These are phyloP conservation scores for Ectemnius lituratus DNA, from an alignment of 2,888 invertebrate genomes.

Conservation along the genomic window DNA sequence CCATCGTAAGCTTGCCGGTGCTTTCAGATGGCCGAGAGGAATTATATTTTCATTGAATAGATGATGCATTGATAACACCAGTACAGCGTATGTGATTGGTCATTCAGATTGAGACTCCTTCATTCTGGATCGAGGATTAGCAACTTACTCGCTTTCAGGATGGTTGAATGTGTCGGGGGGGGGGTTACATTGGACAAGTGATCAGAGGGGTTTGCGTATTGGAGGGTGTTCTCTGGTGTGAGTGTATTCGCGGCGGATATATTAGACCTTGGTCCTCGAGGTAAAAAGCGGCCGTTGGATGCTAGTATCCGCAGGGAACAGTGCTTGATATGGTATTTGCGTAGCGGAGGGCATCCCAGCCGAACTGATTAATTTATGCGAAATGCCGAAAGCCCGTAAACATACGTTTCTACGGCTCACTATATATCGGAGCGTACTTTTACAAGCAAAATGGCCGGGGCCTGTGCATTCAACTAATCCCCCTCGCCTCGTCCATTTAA, in stretches of 20 bases:
- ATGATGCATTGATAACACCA: too few species aligned
- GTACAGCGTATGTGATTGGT: too few species aligned
- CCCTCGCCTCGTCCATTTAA: slow-evolving; percentile 73
- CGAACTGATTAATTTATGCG: slow-evolving; percentile 64
- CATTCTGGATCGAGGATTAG: too few species aligned
- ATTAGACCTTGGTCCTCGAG: background rate
- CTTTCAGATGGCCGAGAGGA: too few species aligned
- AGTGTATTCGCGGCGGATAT: too few species aligned
- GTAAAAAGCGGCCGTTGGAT: slow-evolving; percentile 20
- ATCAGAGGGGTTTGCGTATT: too few species aligned
- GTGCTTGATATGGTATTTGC: slow-evolving; percentile 27
- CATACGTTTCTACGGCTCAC: slow-evolving; percentile 67
- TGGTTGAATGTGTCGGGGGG: too few species aligned
- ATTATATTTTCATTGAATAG: too few species aligned
- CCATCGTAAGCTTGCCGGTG: too few species aligned
- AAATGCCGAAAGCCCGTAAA: slow-evolving; percentile 63
- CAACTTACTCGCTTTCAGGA: too few species aligned
- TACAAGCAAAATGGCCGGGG: slow-evolving; percentile 68
- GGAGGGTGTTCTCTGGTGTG: background rate
- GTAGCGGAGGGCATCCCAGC: slow-evolving; percentile 11
- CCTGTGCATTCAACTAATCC: slow-evolving; percentile 70
- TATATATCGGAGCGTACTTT: slow-evolving; percentile 62
- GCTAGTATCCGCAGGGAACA: slow-evolving; percentile 15
- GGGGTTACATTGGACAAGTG: too few species aligned
- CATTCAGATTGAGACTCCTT: too few species aligned